A percentile compares a stretch with the other conserved stretches of the same genome.
These are phyloP conservation scores for Athene noctua DNA, from an alignment of 2,113 vertebrate genomes.

Conservation along the genomic window DNA sequence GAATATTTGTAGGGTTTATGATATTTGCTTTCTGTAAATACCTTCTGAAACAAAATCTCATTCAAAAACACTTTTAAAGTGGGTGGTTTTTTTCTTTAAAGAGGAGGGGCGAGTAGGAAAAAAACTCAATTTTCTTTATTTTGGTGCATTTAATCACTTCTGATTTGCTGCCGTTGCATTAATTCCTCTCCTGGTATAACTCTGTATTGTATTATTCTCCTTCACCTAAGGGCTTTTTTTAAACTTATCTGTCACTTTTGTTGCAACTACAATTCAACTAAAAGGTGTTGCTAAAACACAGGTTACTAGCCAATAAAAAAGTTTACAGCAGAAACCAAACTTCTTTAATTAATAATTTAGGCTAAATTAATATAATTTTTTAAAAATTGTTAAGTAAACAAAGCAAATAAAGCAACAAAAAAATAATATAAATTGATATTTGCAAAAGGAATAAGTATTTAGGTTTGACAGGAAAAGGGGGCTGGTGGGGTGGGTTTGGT, in stretches of 20 bases:
- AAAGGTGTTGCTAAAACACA: neutral
- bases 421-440: neutral
- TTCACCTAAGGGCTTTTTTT: neutral
- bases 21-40: neutral
- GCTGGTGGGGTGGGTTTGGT: neutral
- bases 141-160: neutral
- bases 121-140: neutral
- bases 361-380: neutral
- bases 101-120: fast-evolving
- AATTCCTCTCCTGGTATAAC: neutral
- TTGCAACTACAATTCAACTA: neutral
- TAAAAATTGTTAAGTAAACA: neutral
- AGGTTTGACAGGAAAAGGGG: neutral
- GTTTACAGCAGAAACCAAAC: neutral
- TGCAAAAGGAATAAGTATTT: neutral
- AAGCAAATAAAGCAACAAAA: neutral
- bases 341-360: neutral
- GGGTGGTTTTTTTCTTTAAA: neutral
- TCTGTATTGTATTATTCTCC: neutral
- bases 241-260: neutral
- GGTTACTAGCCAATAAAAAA: neutral
- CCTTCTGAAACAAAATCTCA: neutral
- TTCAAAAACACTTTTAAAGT: neutral
- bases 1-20: neutral
- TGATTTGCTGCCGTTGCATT: neutral